phyloP scores from a whole-genome alignment of 2,888 invertebrate genomes.

The Acanthococcus lagerstroemiae region DNA sequence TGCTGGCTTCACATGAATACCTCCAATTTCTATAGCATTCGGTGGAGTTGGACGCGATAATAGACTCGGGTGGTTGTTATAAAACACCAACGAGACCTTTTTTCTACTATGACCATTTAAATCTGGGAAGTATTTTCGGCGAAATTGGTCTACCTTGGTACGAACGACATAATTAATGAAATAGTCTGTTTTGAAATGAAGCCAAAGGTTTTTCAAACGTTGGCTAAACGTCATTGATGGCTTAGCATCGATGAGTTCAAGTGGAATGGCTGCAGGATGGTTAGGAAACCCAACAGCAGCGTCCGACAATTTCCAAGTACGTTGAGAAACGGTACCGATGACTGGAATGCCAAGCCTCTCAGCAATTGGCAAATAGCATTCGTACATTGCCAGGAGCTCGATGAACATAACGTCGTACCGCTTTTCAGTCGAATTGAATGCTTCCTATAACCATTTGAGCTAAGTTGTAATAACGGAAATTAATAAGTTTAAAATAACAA shows the following conservation, averaged over 20 bases:
- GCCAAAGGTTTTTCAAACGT: background rate
- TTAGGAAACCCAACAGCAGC: slow-evolving; percentile 3
- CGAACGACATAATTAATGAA: background rate
- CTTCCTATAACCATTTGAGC: too few relatives aligned
- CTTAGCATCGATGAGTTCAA: background rate
- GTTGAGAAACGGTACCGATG: slow-evolving; percentile 4
- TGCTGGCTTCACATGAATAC: too few relatives aligned
- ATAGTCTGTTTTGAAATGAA: background rate
- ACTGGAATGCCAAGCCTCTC: background rate
- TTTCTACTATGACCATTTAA: background rate
- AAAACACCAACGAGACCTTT: slow-evolving; percentile 16
- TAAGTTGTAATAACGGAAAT: too few relatives aligned
- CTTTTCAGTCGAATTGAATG: too few relatives aligned
- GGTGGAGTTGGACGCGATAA: slow-evolving; percentile 7
- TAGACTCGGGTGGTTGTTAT: slow-evolving; percentile 8
- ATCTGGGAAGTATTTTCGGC: background rate
- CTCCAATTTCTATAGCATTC: slow-evolving; percentile 14
- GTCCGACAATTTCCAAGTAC: background rate
- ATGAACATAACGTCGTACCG: slow-evolving; percentile 3
- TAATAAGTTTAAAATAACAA: too few relatives aligned
- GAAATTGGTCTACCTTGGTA: background rate
- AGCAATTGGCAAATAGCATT: slow-evolving; percentile 14
- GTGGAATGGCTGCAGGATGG: slow-evolving; percentile 5
- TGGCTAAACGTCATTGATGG: background rate
- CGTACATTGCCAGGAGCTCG: slow-evolving; percentile 6